Percentiles rank a stretch among this genome's conserved stretches.
Conservation (phyloP, 2,797 vertebrate species). For the Gastrophryne carolinensis region DNA sequence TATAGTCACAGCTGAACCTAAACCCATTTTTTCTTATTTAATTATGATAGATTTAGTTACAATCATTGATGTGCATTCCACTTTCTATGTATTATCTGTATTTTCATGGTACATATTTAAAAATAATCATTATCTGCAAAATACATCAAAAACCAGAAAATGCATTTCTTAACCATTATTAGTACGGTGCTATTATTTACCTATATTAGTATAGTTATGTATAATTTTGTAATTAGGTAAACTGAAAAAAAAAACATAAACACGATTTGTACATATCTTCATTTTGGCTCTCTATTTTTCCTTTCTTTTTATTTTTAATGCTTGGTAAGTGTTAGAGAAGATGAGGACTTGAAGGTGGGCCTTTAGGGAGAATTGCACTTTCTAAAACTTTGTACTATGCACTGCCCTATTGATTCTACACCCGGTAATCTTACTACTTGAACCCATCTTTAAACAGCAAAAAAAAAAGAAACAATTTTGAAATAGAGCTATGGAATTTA, state of each 20-base stretch:
- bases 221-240: constrained; percentile 78
- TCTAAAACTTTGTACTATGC: constrained; percentile 99
- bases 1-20: constrained; percentile 51
- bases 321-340: constrained; percentile 79
- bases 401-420: constrained; percentile 99
- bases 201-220: constrained; percentile 77
- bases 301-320: constrained; percentile 71
- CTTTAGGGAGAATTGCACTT: constrained; percentile 98
- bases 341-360: constrained; percentile 73
- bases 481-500: constrained; percentile 82
- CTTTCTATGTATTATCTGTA: constrained; percentile 81
- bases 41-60: constrained; percentile 60
- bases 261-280: constrained; percentile 73
- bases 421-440: constrained; percentile 97
- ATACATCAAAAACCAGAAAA: constrained; percentile 64
- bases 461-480: constrained; percentile 46
- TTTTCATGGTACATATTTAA: constrained; percentile 64
- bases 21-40: neutral
- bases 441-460: constrained; percentile 83
- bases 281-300: constrained; percentile 70
- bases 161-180: constrained; percentile 72
- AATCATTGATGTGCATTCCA: constrained; percentile 99
- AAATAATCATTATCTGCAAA: constrained; percentile 64
- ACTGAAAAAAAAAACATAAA: constrained; percentile 69
- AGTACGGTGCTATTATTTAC: constrained; percentile 91